A percentile compares a stretch with the other conserved stretches of the same genome.
Evolutionary conservation across 1,140 invertebrate species (phyloP).

Genomic region (Apis florea): DNA sequence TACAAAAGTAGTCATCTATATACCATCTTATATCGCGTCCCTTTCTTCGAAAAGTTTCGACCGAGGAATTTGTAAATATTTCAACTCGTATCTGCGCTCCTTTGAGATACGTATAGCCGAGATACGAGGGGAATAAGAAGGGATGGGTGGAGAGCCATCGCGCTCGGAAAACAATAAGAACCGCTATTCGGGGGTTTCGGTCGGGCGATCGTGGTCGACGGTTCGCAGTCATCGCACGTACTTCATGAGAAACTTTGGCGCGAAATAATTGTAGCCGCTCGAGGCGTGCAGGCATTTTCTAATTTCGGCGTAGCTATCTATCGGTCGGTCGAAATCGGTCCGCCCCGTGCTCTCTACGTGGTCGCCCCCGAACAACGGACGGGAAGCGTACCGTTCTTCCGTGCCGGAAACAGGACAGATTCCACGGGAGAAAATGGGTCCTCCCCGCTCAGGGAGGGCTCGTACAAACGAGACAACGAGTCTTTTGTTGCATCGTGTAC

Average conservation of each 20-base stretch:
- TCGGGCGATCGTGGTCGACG: background rate
- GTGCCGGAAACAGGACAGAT: background rate
- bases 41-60: background rate
- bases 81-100: background rate
- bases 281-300: constrained; percentile 64
- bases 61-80: constrained; percentile 43
- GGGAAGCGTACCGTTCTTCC: background rate
- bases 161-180: constrained; percentile 1
- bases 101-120: constrained; percentile 2
- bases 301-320: constrained; percentile 52
- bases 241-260: constrained; percentile 63
- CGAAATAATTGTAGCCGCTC: constrained; percentile 64
- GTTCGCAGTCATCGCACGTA: constrained; percentile 59
- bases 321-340: constrained; percentile 50
- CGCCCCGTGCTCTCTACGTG: background rate
- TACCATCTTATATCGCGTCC: too few relatives aligned
- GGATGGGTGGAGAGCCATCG: background rate
- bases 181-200: constrained; percentile 2
- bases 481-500: constrained; percentile 16
- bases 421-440: background rate
- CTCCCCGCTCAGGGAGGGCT: background rate
- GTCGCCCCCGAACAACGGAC: background rate
- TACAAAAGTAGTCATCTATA: background rate
- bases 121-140: background rate
- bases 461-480: constrained; percentile 14